Evolutionary conservation across 2,888 invertebrate species (phyloP).

Genomic region (Gastracanthus pulcherrimus): DNA sequence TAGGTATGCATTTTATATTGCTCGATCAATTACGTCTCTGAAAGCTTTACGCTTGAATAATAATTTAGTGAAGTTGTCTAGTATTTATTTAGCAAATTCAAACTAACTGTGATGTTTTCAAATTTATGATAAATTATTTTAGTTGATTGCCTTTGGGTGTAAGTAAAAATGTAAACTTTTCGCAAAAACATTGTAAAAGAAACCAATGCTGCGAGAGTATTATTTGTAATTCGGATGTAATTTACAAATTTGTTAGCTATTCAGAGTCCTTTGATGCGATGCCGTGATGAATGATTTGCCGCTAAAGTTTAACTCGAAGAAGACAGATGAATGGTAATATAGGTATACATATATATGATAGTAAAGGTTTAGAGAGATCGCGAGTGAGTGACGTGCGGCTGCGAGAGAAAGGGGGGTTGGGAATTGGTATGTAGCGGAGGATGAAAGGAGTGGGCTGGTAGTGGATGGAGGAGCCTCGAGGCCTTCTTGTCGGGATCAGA

Average conservation of each 20-base stretch:
- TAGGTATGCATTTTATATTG: too few relatives aligned
- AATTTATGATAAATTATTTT: too few relatives aligned
- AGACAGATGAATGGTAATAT: not conserved
- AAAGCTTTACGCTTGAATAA: not conserved
- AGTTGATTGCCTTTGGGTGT: too few relatives aligned
- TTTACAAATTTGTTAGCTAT: too few relatives aligned
- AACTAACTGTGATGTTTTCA: not conserved
- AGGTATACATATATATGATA: not conserved
- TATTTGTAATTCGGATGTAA: too few relatives aligned
- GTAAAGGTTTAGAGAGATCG: not conserved
- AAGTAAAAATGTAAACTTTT: not conserved
- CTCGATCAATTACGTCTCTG: not conserved
- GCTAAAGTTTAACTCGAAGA: not conserved
- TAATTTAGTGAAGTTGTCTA: not conserved
- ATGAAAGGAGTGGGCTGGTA: not conserved
- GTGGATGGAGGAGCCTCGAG: not conserved
- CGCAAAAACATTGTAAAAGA: not conserved
- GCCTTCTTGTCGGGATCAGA: constrained; percentile 39
- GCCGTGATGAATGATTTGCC: not conserved
- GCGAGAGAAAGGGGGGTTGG: too few relatives aligned
- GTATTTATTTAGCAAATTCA: not conserved
- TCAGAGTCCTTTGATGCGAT: not conserved
- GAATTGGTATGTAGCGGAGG: not conserved
- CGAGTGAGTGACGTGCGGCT: too few relatives aligned
- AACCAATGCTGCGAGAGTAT: not conserved